A percentile compares a stretch with the other conserved stretches of the same genome.
These are phyloP conservation scores for Vespertilio murinus DNA, from an alignment of 2,797 vertebrate genomes.

Conservation along the genomic window DNA sequence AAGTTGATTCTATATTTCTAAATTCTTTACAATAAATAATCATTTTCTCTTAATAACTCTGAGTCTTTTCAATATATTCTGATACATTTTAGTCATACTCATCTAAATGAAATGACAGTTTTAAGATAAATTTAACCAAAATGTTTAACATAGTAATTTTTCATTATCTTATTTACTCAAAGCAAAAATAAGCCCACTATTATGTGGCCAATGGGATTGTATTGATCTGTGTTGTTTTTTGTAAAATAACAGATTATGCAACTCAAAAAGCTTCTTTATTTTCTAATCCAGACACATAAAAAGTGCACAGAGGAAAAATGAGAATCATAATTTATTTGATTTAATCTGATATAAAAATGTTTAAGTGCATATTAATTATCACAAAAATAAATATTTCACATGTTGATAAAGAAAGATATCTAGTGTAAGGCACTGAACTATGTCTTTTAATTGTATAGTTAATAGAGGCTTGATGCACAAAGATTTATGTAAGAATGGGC, in stretches of 20 bases:
- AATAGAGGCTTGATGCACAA: too few species aligned
- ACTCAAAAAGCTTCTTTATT: not conserved
- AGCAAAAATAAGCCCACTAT: not conserved
- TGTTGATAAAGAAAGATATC: not conserved
- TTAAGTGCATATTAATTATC: not conserved
- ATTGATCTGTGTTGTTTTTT: not conserved
- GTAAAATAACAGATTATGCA: not conserved
- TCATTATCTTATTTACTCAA: not conserved
- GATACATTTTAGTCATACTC: not conserved
- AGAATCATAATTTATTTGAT: not conserved
- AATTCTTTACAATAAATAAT: not conserved
- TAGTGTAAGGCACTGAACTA: not conserved
- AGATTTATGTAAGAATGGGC: too few species aligned
- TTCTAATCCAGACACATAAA: not conserved
- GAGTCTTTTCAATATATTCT: not conserved
- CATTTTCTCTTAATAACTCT: not conserved
- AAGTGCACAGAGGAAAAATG: not conserved
- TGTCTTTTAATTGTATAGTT: not conserved
- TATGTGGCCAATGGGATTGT: not conserved
- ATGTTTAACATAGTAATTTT: not conserved
- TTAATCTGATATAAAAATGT: not conserved
- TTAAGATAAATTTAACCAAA: not conserved
- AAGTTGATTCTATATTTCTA: not conserved
- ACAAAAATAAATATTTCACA: not conserved
- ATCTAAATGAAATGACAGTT: not conserved